Base-by-base conservation (phyloP, 2,888 invertebrate genomes). In the Clivina fossor region DNA sequence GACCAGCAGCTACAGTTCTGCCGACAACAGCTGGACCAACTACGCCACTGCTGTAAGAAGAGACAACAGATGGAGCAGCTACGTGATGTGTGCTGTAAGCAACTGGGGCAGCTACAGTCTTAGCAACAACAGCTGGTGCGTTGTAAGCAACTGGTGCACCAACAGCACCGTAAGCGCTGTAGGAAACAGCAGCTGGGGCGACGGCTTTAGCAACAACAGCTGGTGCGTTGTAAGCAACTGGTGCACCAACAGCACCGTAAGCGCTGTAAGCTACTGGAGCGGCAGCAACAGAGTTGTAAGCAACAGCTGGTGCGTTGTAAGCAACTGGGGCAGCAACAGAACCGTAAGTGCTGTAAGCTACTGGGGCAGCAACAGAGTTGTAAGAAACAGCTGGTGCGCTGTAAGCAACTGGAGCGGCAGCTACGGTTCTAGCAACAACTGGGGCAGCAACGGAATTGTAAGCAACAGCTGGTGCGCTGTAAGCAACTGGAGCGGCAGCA, bases 71-170 rank as follows among this genome's bases (percentile, higher is more conserved):
- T 5, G 4, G 26, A 38, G 49, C 37, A 15, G 24, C 38, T 32
- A 58, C 65, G 68, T 70, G 3, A 70, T 68, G 65, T 1, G 69
- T 67, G 1, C 69, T 63, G 13, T 46, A 46, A 58, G 11, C 71
- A 16, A 46, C 46, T 26, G 43, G 46, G 18, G 43, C 44, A 20
- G 43, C 49, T 20, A 64, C 63, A 9, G 66, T 55, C 38, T 62
- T 63, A 1, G 44, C 19, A 9, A 20, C 32, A 8, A 43, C 48
- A 41, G 56, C n/a, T n/a, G n/a, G 41, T n/a, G 38, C 1, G 41
- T 4, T n/a, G n/a, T 33, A 33, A 11, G 13, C n/a, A 18, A 15
- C n/a, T 9, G 37, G 13, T n/a, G 19, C 32, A 28, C 18, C 44
- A 11, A 30, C 30, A 16, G 37, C 43, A 32, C 16, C 30, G 4